Conservation (phyloP, 2,888 invertebrate species). For the Druceiella hillmani region DNA sequence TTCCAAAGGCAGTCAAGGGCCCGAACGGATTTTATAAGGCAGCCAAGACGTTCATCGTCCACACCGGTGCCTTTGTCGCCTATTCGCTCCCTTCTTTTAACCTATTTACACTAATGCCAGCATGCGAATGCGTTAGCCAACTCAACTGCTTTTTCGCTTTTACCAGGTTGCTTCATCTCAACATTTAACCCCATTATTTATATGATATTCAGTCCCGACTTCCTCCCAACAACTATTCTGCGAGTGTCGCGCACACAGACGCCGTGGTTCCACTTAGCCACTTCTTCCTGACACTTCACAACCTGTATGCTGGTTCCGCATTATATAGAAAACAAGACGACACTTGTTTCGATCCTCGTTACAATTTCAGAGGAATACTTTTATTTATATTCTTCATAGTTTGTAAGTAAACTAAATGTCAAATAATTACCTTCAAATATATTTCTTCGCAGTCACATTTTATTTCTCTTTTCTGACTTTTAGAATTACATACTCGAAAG, state of each 20-base stretch:
- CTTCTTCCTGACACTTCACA: conserved; percentile 21
- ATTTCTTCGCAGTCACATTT: too few relatives aligned
- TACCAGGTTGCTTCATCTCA: conserved; percentile 90
- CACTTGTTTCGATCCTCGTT: conserved; percentile 38
- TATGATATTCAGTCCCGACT: conserved; percentile 88
- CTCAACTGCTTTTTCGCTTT: conserved; percentile 78
- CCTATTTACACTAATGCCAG: conserved; percentile 81
- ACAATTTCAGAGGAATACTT: conserved; percentile 56
- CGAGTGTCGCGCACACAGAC: conserved; percentile 52
- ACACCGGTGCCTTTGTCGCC: conserved; percentile 83
- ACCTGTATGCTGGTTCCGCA: conserved; percentile 10
- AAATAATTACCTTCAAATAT: too few relatives aligned
- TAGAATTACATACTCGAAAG: too few relatives aligned
- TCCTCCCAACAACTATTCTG: conserved; percentile 87
- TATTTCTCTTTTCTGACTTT: too few relatives aligned
- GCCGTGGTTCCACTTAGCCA: conserved; percentile 42
- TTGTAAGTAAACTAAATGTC: conserved; percentile 50
- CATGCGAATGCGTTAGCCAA: conserved; percentile 76
- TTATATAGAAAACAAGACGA: conserved; percentile 38
- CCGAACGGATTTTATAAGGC: conserved; percentile 77
- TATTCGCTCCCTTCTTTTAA: conserved; percentile 97
- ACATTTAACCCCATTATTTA: conserved; percentile 86
- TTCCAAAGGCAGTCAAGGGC: conserved; percentile 63
- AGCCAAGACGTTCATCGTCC: conserved; percentile 77
- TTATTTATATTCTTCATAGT: conserved; percentile 52